Base-by-base conservation (phyloP, 2,888 invertebrate genomes). In the Eudemis profundana region DNA sequence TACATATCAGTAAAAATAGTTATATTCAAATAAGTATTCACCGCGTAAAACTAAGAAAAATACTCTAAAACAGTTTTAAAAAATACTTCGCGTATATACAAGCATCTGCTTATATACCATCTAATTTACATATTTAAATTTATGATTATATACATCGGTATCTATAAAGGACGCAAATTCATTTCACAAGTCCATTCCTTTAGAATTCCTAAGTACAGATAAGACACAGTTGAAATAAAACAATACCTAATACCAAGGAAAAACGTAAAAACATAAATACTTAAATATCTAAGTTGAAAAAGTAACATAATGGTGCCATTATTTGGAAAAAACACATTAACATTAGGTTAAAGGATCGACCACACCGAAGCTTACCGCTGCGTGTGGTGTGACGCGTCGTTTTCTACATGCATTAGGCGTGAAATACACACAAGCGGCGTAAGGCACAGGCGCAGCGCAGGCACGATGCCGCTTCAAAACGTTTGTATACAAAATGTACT, bases 161-260 rank as follows among this genome's bases (percentile, higher is more conserved):
- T 68, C 67, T 68, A 70, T 60, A 72, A 76, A 72, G 73, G 77
- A 77, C 77, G 78, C 73, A 74, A 78, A 74, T 65, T 65, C 29
- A 60, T 65, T 65, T 60, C 65, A 65, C 59, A 46, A 60, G 46
- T 53, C 49, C 44, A 44, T 64, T 64, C 44, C 42, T 14, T 56
- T 64, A 36, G 8, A 59, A 51, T 51, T 44, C 57, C 50, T 59
- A 57, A 51, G 33, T 64, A 59, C 17, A 44, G 23, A 40, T n/a
- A n/a, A n/a, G 17, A 54, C 50, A 51, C 64, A n/a, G 40, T 57
- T 59, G 33, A 49, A 15, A 33, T n/a, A 50, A 59, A 14, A 40
- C n/a, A 51, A 53, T 29, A 36, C 38, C 19, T 46, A 54, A 40
- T 3, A 47, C 40, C 38, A 14, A 54, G 23, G n/a, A n/a, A 14